Base-by-base conservation (phyloP, 2,797 vertebrate species). In the Carcharodon carcharias region DNA sequence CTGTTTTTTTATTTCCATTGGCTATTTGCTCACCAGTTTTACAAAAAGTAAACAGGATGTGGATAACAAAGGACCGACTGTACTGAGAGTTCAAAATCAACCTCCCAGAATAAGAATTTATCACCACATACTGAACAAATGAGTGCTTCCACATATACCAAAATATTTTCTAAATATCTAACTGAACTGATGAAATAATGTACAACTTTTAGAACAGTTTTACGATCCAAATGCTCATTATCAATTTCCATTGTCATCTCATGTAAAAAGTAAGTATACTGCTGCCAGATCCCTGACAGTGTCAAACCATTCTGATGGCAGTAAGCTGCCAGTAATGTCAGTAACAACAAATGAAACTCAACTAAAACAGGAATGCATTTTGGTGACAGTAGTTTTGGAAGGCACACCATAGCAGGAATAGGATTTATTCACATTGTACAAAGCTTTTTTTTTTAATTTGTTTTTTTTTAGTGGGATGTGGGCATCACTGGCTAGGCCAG, bases 21-120 rank as follows among this genome's bases (percentile, higher is more conserved):
- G 82, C 40, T 85, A 50, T 85, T 85, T 85, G 45, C 6, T 85
- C 45, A 6, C 50, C 82, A 85, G 82, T 85, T 50, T 85, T 21
- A 85, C 82, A 85, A 50, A 85, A 85, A 50, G 82, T 85, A 85
- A 85, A 85, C 82, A 85, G 82, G 82, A 85, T 50, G 82, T 85
- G 45, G 82, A 85, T 21, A 50, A 85, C 82, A 85, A 85, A 50
- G 40, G 82, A 85, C 6, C 6, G 21, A 50, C 73, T 85, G 45
- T 85, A 85, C 82, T 23, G 80, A 45, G 40, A 85, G 45, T 50
- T 85, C 82, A 50, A 85, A 85, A 85, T 50, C 82, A 85, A 50
- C 82, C 21, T 85, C 45, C 45, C 21, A 50, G 82, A 50, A 85
- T 45, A 85, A 50, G 40, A 85, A 50, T 50, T 85, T 45, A 85